Percentiles rank a stretch among this genome's conserved stretches.
These are phyloP conservation scores for Endotricha flammealis DNA, from an alignment of 2,888 invertebrate genomes.

Conservation along the genomic window DNA sequence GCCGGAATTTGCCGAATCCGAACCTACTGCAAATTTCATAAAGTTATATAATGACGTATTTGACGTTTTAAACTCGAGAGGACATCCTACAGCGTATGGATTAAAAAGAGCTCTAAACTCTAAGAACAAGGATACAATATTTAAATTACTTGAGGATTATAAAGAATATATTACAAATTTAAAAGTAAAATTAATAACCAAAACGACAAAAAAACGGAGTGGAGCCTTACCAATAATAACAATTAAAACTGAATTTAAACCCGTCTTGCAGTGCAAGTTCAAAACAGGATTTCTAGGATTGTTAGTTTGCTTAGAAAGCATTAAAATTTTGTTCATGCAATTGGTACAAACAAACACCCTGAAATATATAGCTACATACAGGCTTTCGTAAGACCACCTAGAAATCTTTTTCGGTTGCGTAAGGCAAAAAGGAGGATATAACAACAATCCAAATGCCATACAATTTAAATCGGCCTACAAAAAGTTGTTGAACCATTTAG, in stretches of 20 bases:
- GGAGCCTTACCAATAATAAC: background rate
- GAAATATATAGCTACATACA: conserved; percentile 12
- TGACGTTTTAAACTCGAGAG: conserved; percentile 9
- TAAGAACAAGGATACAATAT: background rate
- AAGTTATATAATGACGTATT: conserved; percentile 14
- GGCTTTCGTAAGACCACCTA: conserved; percentile 15
- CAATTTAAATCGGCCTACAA: conserved; percentile 17
- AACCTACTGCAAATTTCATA: conserved; percentile 14
- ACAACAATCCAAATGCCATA: conserved; percentile 19
- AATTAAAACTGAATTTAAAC: conserved; percentile 2
- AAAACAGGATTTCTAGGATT: conserved; percentile 18
- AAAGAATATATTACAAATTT: conserved; percentile 12
- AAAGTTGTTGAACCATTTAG: conserved; percentile 13
- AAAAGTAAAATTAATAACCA: conserved; percentile 9
- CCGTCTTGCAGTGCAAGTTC: conserved; percentile 11
- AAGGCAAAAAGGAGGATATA: conserved; percentile 15
- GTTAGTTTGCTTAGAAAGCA: conserved; percentile 13
- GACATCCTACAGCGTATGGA: background rate
- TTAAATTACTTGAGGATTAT: conserved; percentile 1
- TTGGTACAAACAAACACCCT: background rate
- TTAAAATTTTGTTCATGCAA: conserved; percentile 9
- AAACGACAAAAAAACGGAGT: conserved; percentile 4
- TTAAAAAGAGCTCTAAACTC: background rate
- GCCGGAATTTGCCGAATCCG: conserved; percentile 7
- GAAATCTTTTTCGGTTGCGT: conserved; percentile 16